phyloP scores from a whole-genome alignment of 1,140 invertebrate genomes.

The Watersipora subatra region DNA sequence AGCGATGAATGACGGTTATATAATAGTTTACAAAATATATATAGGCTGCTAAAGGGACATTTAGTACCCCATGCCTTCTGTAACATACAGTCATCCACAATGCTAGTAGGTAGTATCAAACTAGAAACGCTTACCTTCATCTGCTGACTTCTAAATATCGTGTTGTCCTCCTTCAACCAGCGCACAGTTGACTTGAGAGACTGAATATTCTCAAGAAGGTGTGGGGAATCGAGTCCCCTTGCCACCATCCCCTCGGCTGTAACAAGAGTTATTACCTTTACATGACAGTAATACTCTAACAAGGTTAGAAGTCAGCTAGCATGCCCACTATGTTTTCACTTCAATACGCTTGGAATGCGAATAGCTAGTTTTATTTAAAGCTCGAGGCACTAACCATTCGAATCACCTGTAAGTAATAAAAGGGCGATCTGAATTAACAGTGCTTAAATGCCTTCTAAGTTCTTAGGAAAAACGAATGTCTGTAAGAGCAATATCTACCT shows the following conservation, averaged over 20 bases:
- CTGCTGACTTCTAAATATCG: neutral
- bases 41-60: too few species aligned
- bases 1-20: too few species aligned
- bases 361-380: neutral
- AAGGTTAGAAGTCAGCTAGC: neutral
- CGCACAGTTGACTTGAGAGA: neutral
- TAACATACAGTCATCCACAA: too few species aligned
- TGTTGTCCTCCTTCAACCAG: neutral
- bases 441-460: too few species aligned
- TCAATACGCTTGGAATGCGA: neutral
- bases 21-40: too few species aligned
- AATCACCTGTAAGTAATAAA: too few species aligned
- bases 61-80: too few species aligned
- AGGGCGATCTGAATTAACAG: too few species aligned
- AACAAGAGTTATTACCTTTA: neutral
- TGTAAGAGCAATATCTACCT: too few species aligned
- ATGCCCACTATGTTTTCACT: neutral
- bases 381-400: neutral
- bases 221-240: neutral
- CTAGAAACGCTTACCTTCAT: neutral
- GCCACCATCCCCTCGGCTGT: neutral
- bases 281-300: neutral
- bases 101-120: too few species aligned
- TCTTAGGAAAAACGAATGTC: too few species aligned
- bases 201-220: neutral